A percentile compares a stretch with the other conserved stretches of the same genome.
Evolutionary conservation across 2,797 vertebrate genomes (phyloP).

Genomic region (Amblyraja radiata): DNA sequence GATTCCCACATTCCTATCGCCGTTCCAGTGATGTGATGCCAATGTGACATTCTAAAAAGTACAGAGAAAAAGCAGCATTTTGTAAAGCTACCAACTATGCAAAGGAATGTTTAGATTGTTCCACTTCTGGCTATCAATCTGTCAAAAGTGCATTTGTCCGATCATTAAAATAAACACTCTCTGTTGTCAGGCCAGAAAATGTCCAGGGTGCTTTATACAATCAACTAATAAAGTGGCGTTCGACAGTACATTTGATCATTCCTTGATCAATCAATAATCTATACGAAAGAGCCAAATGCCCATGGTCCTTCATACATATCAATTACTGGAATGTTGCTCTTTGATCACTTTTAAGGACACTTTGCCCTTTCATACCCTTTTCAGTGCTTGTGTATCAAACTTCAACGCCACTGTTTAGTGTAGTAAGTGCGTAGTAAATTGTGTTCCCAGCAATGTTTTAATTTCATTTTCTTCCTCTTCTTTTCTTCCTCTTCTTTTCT

Average conservation of each 20-base stretch:
- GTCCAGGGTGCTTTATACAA: not conserved
- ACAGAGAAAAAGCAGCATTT: not conserved
- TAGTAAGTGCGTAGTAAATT: not conserved
- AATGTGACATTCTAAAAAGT: not conserved
- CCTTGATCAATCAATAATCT: not conserved
- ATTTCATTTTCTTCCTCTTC: not conserved
- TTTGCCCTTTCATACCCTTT: not conserved
- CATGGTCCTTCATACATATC: not conserved
- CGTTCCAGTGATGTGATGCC: slow-evolving; percentile 1
- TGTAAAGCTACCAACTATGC: not conserved
- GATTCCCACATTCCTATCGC: not conserved
- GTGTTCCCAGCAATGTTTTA: not conserved
- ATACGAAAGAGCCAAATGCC: not conserved
- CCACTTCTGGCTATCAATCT: not conserved
- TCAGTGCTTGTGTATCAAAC: not conserved
- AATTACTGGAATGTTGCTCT: not conserved
- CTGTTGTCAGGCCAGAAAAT: not conserved
- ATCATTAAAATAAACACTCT: not conserved
- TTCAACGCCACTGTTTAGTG: not conserved
- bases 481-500: not conserved
- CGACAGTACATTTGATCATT: slow-evolving; percentile 1
- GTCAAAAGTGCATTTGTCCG: not conserved
- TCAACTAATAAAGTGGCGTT: not conserved
- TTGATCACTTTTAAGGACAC: not conserved
- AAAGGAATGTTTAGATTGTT: not conserved